Base-by-base conservation (phyloP, 1,140 invertebrate genomes). In the Bilobella aurantiaca region DNA sequence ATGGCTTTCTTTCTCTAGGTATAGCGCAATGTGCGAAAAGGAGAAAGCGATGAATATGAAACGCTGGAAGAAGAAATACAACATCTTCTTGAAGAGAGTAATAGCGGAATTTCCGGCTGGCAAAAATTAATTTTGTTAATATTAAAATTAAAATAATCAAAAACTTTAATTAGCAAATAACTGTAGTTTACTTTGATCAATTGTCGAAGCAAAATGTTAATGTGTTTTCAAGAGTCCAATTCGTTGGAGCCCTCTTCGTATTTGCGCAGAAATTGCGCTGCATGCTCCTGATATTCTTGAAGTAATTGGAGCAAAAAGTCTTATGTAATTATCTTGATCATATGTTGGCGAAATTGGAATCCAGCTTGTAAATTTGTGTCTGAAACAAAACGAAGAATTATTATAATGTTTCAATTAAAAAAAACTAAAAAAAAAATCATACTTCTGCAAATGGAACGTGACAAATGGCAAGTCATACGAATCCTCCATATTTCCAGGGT, bases 401-500 rank as follows among this genome's bases (percentile, higher is more conserved):
- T 12, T 5, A 56, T 8, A 16, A n/a, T n/a, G n/a, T n/a, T n/a
- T 56, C 5, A 8, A 8, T 16, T 23, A 16, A 16, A 5, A 12
- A 8, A 8, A 16, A 12, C 5, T 12, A 25, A 16, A 56, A 12
- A 27, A 29, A 8, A 59, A 29, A 21, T 8, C 59, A 5, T 5
- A 64, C 63, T 61, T 69, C 46, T 27, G 62, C 5, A 66, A 42
- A 28, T 63, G 65, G 28, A 25, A 18, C 61, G 62, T 66, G 29
- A 27, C 31, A 56, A 66, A 66, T 21, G 68, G 68, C 14, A 69
- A 56, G 37, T 69, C 64, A 47, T 69, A 69, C 14, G 42, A 42
- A 5, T 58, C 12, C 2, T 70, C 65, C 12, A 76, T 74, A 8
- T 79, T 79, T 18, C 14, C 30, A 1, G 21, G 25, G n/a, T 0